Conservation (phyloP, 1,140 invertebrate species). For the Tetragnatha versicolor region DNA sequence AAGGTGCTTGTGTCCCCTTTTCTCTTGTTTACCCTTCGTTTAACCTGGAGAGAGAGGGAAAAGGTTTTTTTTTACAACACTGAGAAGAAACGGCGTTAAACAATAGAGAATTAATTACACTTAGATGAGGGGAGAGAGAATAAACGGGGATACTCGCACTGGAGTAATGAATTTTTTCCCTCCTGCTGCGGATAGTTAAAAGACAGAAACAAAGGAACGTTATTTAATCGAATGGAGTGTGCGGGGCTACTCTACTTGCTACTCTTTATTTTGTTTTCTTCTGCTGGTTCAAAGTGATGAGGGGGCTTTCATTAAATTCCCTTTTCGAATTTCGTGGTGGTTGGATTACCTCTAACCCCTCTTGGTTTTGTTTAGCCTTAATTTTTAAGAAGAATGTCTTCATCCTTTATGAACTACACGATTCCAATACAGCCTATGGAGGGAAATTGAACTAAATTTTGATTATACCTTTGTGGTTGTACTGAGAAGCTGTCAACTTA, state of each 20-base stretch:
- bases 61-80: neutral
- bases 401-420: too few relatives aligned
- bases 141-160: neutral
- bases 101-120: conserved; percentile 8
- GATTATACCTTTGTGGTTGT: too few relatives aligned
- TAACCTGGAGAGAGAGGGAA: too few relatives aligned
- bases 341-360: too few relatives aligned
- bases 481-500: too few relatives aligned
- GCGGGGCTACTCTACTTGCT: neutral
- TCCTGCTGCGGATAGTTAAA: too few relatives aligned
- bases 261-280: neutral
- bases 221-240: neutral
- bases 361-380: too few relatives aligned
- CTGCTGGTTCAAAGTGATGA: neutral
- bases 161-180: neutral
- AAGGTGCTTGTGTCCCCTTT: neutral
- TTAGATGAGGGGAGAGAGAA: neutral
- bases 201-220: neutral
- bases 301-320: too few relatives aligned
- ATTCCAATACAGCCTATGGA: too few relatives aligned
- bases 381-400: too few relatives aligned
- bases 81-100: neutral
- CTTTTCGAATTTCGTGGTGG: too few relatives aligned
- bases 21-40: neutral
- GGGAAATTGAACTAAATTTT: too few relatives aligned